Percentiles rank a stretch among this genome's conserved stretches.
Conservation (phyloP, 1,140 invertebrate species). For the Sinonovacula constricta region DNA sequence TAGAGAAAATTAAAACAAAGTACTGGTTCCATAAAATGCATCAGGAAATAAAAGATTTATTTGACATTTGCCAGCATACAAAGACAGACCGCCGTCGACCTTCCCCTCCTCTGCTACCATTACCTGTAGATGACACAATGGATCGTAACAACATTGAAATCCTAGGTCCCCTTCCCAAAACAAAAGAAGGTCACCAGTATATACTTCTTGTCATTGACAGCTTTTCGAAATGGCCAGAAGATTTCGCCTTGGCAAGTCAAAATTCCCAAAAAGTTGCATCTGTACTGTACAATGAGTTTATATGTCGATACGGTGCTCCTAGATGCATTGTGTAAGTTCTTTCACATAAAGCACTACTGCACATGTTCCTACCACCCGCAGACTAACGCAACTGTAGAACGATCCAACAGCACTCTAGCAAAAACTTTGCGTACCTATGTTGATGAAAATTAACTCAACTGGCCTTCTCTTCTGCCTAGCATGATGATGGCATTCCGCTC, state of each 20-base stretch:
- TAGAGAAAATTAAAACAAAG: not conserved
- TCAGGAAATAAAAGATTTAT: slow-evolving; percentile 40
- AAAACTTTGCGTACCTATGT: slow-evolving; percentile 26
- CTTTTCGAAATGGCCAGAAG: slow-evolving; percentile 44
- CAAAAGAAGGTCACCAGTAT: slow-evolving; percentile 41
- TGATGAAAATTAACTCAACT: slow-evolving; percentile 32
- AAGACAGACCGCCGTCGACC: slow-evolving; percentile 27
- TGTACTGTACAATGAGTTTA: slow-evolving; percentile 31
- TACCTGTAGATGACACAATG: slow-evolving; percentile 48
- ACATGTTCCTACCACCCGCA: slow-evolving; percentile 58
- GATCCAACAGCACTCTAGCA: slow-evolving; percentile 11
- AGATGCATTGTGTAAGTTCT: slow-evolving; percentile 52
- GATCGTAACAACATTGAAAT: slow-evolving; percentile 51
- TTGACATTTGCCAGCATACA: slow-evolving; percentile 50
- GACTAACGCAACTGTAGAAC: slow-evolving; percentile 55
- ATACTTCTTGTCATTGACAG: slow-evolving; percentile 51
- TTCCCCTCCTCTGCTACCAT: slow-evolving; percentile 27
- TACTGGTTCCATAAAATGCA: slow-evolving; percentile 60
- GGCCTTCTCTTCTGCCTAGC: slow-evolving; percentile 4
- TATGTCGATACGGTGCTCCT: slow-evolving; percentile 51
- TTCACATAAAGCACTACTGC: slow-evolving; percentile 46
- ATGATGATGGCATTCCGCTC: slow-evolving; percentile 23
- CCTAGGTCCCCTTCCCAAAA: slow-evolving; percentile 45
- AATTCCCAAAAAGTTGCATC: slow-evolving; percentile 22
- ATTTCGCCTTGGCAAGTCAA: slow-evolving; percentile 15